Conservation (phyloP, 2,797 vertebrate genomes). For the Bradypus variegatus region DNA sequence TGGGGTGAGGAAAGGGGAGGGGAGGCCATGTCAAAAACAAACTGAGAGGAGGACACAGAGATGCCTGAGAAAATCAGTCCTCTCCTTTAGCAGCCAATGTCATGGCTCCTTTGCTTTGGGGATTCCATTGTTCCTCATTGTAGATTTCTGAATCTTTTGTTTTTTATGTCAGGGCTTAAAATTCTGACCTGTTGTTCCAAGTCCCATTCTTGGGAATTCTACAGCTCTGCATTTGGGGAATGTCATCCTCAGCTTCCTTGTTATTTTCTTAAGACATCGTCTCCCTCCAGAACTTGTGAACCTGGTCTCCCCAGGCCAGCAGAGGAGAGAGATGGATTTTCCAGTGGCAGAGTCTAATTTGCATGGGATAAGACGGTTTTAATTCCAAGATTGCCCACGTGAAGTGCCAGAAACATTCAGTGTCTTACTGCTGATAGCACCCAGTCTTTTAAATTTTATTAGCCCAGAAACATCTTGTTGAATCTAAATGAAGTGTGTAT, state of each 20-base stretch:
- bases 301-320: neutral
- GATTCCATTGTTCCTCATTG: neutral
- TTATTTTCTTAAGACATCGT: neutral
- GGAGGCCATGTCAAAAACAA: neutral
- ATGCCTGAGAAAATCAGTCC: neutral
- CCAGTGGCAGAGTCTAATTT: neutral
- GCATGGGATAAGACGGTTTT: conserved; percentile 16
- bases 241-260: neutral
- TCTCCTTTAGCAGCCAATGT: too few species aligned
- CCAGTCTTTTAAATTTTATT: conserved; percentile 69
- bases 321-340: neutral
- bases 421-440: conserved; percentile 54
- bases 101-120: neutral
- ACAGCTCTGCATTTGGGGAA: neutral
- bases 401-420: neutral
- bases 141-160: neutral
- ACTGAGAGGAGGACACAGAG: neutral
- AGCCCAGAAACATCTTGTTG: conserved; percentile 68
- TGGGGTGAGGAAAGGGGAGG: neutral
- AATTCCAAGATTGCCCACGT: conserved; percentile 52
- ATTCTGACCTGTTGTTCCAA: neutral
- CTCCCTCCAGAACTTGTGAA: neutral
- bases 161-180: neutral
- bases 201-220: neutral
- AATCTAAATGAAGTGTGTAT: conserved; percentile 68